Evolutionary conservation across 2,888 invertebrate species (phyloP).

Genomic region (Pterobdella sp.): DNA sequence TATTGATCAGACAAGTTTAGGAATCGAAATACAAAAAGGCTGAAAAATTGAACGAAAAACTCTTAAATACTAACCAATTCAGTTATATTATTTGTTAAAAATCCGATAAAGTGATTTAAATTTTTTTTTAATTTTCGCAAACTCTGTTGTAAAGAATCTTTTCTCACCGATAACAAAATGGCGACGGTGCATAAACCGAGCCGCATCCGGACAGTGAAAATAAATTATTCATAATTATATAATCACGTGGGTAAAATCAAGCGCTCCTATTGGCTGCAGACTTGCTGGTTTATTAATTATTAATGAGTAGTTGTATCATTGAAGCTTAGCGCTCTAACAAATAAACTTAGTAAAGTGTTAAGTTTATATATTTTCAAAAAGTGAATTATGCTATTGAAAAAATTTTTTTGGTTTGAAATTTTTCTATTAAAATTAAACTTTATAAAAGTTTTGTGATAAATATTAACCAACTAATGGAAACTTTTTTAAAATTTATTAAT

Average conservation of each 20-base stretch:
- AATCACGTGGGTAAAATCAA: not conserved
- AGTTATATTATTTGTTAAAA: not conserved
- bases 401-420: no score
- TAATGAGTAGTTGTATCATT: not conserved
- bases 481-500: no score
- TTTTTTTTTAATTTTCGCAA: constrained; percentile 21
- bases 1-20: not conserved
- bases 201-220: constrained; percentile 19
- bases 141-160: constrained; percentile 15
- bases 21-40: not conserved
- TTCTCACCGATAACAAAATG: constrained; percentile 27
- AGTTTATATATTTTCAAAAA: not conserved
- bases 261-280: constrained; percentile 14
- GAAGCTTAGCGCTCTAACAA: not conserved
- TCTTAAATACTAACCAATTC: constrained; percentile 5
- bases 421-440: no score
- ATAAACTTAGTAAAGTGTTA: not conserved
- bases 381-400: no score
- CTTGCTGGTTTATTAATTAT: constrained; percentile 22
- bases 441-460: no score
- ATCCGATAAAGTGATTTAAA: not conserved
- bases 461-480: no score
- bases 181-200: constrained; percentile 22
- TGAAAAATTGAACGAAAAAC: constrained; percentile 10
- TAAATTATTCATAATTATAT: constrained; percentile 19